Conservation (phyloP, 2,888 invertebrate genomes). For the Drosophila seclusa region DNA sequence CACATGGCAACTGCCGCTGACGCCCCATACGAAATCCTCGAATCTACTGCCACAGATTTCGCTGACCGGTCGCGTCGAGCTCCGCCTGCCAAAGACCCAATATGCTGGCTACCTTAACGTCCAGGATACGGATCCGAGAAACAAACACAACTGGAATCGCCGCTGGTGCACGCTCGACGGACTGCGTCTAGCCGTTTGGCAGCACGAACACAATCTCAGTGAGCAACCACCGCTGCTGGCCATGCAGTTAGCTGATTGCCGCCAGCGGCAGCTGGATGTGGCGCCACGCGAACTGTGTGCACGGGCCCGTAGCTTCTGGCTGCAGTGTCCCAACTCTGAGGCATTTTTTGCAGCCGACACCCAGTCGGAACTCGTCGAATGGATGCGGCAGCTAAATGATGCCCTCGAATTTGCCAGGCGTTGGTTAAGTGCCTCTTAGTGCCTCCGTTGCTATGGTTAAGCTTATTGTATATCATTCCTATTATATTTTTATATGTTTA, state of each 20-base stretch:
- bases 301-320: slow-evolving; percentile 81
- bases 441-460: slow-evolving; percentile 6
- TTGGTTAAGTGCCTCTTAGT: slow-evolving; percentile 82
- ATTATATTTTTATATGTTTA: slow-evolving; percentile 36
- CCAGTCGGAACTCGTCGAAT: slow-evolving; percentile 84
- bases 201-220: slow-evolving; percentile 85
- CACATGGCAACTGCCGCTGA: slow-evolving; percentile 67
- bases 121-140: slow-evolving; percentile 84
- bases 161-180: slow-evolving; percentile 86
- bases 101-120: slow-evolving; percentile 86
- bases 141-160: slow-evolving; percentile 86
- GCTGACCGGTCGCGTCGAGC: slow-evolving; percentile 75
- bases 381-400: slow-evolving; percentile 85
- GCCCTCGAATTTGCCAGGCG: slow-evolving; percentile 84
- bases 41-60: slow-evolving; percentile 75
- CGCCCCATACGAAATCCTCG: slow-evolving; percentile 65
- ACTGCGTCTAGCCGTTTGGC: slow-evolving; percentile 85
- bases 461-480: slow-evolving; percentile 18
- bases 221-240: slow-evolving; percentile 80
- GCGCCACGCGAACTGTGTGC: slow-evolving; percentile 85
- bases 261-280: slow-evolving; percentile 72
- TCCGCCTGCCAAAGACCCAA: slow-evolving; percentile 68
- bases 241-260: slow-evolving; percentile 83
- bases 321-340: slow-evolving; percentile 63
- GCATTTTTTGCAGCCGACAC: slow-evolving; percentile 85